phyloP scores from a whole-genome alignment of 64 coral and sea anemone genomes.

The Actinia equina region DNA sequence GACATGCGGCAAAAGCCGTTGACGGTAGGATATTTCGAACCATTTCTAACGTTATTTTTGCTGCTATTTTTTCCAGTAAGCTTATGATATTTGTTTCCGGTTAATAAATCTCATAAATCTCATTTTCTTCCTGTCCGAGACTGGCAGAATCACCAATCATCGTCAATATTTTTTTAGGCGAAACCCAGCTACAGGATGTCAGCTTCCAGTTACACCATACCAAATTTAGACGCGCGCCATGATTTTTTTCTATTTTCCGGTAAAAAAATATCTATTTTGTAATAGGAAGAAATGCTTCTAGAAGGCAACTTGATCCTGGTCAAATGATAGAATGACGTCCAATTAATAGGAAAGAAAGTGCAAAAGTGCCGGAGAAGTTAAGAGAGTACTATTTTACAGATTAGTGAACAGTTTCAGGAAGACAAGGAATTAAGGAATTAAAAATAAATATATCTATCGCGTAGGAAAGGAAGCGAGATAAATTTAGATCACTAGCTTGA shows the following conservation, averaged over 20 bases:
- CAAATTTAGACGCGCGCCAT: neutral
- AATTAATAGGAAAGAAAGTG: neutral
- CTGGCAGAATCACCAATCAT: no score
- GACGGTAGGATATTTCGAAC: no score
- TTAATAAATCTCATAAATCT: neutral
- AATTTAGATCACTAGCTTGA: neutral
- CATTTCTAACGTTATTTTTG: no score
- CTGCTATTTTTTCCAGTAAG: no score
- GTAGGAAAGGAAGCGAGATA: neutral
- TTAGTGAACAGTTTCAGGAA: conserved; percentile 12
- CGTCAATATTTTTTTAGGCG: neutral
- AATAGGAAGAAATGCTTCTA: neutral
- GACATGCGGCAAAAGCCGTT: neutral
- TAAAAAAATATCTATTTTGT: neutral
- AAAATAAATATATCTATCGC: conserved; percentile 1
- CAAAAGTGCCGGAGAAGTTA: neutral
- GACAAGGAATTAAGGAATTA: conserved; percentile 18
- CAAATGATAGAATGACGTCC: neutral
- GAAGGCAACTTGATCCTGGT: neutral
- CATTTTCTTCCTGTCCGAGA: neutral
- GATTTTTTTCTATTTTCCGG: neutral
- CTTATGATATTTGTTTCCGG: neutral
- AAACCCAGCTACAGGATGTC: neutral
- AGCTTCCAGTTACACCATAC: no score
- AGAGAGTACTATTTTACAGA: neutral